phyloP scores from a whole-genome alignment of 2,113 vertebrate species.

The Notiomystis cincta region DNA sequence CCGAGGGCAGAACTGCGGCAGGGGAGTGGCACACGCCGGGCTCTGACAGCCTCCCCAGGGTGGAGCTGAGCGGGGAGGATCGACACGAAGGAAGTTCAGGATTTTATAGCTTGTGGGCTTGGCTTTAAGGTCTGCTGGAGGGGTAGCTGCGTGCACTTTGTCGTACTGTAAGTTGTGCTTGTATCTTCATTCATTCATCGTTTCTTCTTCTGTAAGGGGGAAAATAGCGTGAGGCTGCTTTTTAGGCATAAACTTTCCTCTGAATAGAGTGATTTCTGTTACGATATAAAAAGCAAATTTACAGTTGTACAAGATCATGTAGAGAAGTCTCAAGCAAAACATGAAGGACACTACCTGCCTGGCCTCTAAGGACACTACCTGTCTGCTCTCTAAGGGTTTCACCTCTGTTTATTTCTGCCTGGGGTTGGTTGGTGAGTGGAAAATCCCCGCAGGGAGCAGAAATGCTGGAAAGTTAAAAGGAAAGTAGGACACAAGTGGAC shows the following conservation, averaged over 20 bases:
- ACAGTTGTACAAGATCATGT: neutral
- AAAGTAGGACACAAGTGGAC: neutral
- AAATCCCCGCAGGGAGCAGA: neutral
- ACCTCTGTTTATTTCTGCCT: neutral
- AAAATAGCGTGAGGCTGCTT: neutral
- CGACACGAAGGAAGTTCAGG: neutral
- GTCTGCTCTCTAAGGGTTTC: neutral
- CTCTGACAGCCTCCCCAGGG: neutral
- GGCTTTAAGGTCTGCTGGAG: neutral
- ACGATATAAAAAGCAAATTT: neutral
- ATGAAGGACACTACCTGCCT: neutral
- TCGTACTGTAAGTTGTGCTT: neutral
- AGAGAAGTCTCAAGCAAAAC: neutral
- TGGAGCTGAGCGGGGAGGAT: neutral
- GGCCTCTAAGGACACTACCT: neutral
- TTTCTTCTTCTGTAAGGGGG: neutral
- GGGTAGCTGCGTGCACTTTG: neutral
- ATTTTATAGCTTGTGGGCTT: neutral
- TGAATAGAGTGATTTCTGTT: neutral
- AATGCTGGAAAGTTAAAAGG: neutral
- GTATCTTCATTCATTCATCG: neutral
- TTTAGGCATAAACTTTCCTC: neutral
- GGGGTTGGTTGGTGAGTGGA: neutral
- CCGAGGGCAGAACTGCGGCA: fast-evolving
- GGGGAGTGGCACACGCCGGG: fast-evolving